Conservation (phyloP, 2,888 invertebrate genomes). For the Notocelia uddmanniana region DNA sequence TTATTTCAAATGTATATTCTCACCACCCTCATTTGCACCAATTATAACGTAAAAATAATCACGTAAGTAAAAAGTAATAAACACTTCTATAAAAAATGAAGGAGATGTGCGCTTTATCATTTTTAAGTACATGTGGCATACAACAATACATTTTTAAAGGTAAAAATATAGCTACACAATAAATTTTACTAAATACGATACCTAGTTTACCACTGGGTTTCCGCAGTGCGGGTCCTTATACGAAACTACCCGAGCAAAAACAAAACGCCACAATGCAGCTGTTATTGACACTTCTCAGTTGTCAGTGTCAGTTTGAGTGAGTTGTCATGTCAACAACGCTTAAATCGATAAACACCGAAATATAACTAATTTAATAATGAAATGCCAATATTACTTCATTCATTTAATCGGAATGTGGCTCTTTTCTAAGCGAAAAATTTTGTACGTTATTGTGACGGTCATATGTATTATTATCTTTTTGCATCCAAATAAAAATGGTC, state of each 20-base stretch:
- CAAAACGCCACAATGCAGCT: conserved; percentile 34
- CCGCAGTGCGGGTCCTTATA: background rate
- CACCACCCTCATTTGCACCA: conserved; percentile 2
- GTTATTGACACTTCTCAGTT: conserved; percentile 28
- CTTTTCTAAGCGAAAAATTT: conserved; percentile 66
- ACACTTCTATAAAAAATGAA: background rate
- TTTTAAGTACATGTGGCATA: background rate
- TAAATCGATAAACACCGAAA: conserved; percentile 26
- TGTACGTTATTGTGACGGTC: conserved; percentile 60
- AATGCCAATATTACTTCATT: conserved; percentile 1
- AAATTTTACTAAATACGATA: background rate
- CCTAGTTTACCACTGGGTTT: background rate
- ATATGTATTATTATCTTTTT: conserved; percentile 66
- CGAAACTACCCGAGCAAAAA: background rate
- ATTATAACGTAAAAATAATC: background rate
- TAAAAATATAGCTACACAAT: background rate
- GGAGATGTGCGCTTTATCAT: background rate
- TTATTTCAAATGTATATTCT: background rate
- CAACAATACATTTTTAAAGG: too few species aligned
- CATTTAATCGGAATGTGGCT: conserved; percentile 61
- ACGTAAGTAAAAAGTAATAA: too few species aligned
- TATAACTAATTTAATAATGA: conserved; percentile 28
- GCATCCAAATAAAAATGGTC: conserved; percentile 67
- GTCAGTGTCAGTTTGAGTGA: conserved; percentile 16
- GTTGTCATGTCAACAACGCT: conserved; percentile 37